phyloP scores from a whole-genome alignment of 2,113 vertebrate genomes.

The Bubo blakistoni region DNA sequence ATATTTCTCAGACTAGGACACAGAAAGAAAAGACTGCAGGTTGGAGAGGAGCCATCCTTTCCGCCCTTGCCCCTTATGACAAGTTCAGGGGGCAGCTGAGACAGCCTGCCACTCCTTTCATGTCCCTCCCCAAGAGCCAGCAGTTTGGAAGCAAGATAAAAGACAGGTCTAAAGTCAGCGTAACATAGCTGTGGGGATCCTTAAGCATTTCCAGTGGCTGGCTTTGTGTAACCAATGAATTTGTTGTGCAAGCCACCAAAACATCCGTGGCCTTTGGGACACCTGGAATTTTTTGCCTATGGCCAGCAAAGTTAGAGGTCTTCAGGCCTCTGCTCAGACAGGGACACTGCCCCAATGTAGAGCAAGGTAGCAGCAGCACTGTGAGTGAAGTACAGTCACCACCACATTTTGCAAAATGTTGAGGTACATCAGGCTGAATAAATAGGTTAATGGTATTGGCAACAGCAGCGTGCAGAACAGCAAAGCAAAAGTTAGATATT shows the following conservation, averaged over 20 bases:
- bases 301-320: not conserved
- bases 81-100: not conserved
- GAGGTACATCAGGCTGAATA: not conserved
- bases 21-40: not conserved
- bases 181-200: not conserved
- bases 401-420: not conserved
- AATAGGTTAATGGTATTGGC: not conserved
- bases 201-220: not conserved
- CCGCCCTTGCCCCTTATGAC: not conserved
- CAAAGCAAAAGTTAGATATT: not conserved
- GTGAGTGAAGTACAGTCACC: not conserved
- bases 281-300: not conserved
- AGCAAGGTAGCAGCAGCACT: not conserved
- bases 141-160: not conserved
- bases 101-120: not conserved
- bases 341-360: accelerated
- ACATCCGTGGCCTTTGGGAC: not conserved
- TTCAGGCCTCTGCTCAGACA: not conserved
- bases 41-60: not conserved
- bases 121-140: not conserved
- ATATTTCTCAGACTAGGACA: not conserved
- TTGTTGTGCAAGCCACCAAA: not conserved
- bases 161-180: not conserved
- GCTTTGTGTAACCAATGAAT: not conserved
- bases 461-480: not conserved